Conservation (phyloP, 2,888 invertebrate species). For the Habroteleia sp. region DNA sequence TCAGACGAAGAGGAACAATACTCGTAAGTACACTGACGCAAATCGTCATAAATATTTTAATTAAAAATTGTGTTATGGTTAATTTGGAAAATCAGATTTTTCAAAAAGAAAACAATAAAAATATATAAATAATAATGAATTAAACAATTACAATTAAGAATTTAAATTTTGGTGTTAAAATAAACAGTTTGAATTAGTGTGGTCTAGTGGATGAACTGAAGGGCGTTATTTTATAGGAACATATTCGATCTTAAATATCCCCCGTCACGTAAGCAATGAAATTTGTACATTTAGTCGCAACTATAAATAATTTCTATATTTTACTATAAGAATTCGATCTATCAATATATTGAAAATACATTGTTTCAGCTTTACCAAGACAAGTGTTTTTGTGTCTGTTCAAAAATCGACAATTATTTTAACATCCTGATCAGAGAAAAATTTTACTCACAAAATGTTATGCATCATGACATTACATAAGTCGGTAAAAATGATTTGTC, state of each 20-base stretch:
- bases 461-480: constrained; percentile 33
- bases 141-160: too few relatives aligned
- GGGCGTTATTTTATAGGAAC: constrained; percentile 19
- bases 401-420: too few relatives aligned
- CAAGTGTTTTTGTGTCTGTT: neutral
- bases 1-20: constrained; percentile 96
- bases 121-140: too few relatives aligned
- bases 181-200: constrained; percentile 5
- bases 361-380: constrained; percentile 47
- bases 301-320: constrained; percentile 3
- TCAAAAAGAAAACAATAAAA: constrained; percentile 3
- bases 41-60: too few relatives aligned
- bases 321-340: too few relatives aligned
- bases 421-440: too few relatives aligned
- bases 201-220: constrained; percentile 18
- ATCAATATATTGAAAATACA: too few relatives aligned
- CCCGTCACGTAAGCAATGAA: constrained; percentile 39
- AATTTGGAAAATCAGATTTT: too few relatives aligned
- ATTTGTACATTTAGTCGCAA: constrained; percentile 6
- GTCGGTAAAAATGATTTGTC: constrained; percentile 34
- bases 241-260: constrained; percentile 15
- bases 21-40: constrained; percentile 98
- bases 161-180: too few relatives aligned
- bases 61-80: too few relatives aligned
- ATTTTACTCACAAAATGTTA: too few relatives aligned